Base-by-base conservation (phyloP, 2,113 vertebrate genomes). In the Thymallus thymallus region DNA sequence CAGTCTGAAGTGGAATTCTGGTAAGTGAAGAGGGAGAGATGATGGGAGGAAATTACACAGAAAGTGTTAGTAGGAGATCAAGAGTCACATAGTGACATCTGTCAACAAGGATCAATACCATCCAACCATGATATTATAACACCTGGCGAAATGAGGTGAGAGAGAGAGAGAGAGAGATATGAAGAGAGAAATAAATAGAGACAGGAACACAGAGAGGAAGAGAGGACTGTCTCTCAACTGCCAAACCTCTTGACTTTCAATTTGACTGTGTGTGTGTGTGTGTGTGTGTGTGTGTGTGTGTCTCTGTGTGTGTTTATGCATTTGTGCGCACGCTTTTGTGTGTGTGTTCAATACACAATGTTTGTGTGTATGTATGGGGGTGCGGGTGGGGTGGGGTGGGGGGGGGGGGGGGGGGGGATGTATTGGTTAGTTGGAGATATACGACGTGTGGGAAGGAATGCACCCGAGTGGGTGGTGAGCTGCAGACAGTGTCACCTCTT, bases 401-500 rank as follows among this genome's bases (percentile, higher is more conserved):
- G n/a, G n/a, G n/a, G n/a, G n/a, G n/a, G n/a, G n/a, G n/a, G n/a
- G n/a, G n/a, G n/a, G n/a, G n/a, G n/a, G n/a, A n/a, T 26, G 26
- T 55, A 55, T 41, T 41, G 9, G 35, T 3, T 20, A 55, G 51
- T 18, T 14, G 20, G 16, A 20, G 51, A 55, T 55, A 6, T 63
- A 26, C 20, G 13, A 63, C 61, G 30, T 30, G 61, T 29, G 61
- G 61, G 24, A 63, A 26, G 61, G 24, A 62, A 62, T 22, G 61
- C 61, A 63, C 24, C 61, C 61, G 12, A 24, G 62, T 64, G 62
- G 62, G 62, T 64, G 62, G 24, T 30, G 62, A 14, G 62, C 24
- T 16, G 24, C 23, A 64, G 62, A 64, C 24, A 22, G 26, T 29
- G 62, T 64, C 62, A 64, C 12, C 61, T 26, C 24, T 26, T 24